Percentiles rank a stretch among this genome's conserved stretches.
phyloP scores from a whole-genome alignment of 2,888 invertebrate species.

The Ichneumoninae sp. region DNA sequence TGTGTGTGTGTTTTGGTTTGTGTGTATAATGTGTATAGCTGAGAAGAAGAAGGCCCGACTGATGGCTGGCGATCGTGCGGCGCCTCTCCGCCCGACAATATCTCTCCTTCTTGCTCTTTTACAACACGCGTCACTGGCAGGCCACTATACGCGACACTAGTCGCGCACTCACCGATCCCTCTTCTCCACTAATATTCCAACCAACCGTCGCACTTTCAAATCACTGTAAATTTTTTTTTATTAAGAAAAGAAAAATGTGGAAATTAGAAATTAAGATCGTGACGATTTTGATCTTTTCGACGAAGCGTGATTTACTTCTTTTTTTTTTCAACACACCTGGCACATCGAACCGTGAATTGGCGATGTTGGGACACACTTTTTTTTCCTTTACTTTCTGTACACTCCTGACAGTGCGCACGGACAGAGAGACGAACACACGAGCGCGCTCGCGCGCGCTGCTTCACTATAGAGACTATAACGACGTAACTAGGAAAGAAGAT shows the following conservation, averaged over 20 bases:
- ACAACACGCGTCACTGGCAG: conserved; percentile 32
- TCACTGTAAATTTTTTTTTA: conserved; percentile 31
- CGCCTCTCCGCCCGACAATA: conserved; percentile 56
- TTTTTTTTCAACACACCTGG: conserved; percentile 7
- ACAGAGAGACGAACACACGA: conserved; percentile 31
- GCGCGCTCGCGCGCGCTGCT: conserved; percentile 24
- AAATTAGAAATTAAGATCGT: background rate
- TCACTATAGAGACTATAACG: conserved; percentile 45
- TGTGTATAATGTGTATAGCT: conserved; percentile 10
- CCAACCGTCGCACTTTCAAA: conserved; percentile 30
- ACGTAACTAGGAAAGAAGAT: conserved; percentile 45
- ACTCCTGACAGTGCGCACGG: conserved; percentile 13
- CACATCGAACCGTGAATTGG: conserved; percentile 10
- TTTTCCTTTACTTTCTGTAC: background rate
- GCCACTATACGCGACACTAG: conserved; percentile 22
- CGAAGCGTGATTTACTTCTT: background rate
- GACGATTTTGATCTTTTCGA: conserved; percentile 3
- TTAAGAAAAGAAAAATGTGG: background rate
- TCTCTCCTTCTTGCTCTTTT: conserved; percentile 13
- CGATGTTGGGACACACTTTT: background rate
- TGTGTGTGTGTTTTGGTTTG: conserved; percentile 1
- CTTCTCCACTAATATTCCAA: conserved; percentile 18
- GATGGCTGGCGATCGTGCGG: conserved; percentile 46
- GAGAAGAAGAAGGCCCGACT: conserved; percentile 39
- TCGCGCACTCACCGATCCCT: conserved; percentile 9